A percentile compares a stretch with the other conserved stretches of the same genome.
Evolutionary conservation across 2,888 invertebrate genomes (phyloP).

Genomic region (Euzophera pinguis): DNA sequence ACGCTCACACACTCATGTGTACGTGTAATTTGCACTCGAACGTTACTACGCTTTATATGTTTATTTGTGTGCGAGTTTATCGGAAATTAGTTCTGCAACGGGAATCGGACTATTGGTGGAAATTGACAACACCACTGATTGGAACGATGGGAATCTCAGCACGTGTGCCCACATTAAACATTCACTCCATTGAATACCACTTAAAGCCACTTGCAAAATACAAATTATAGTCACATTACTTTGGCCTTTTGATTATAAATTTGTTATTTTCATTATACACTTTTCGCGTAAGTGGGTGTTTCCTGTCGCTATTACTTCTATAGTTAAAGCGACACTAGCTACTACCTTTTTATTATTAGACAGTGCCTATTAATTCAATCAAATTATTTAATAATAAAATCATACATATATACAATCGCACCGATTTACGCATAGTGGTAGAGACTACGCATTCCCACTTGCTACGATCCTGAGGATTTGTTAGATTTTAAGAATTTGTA

Average conservation of each 20-base stretch:
- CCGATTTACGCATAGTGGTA: too few species aligned
- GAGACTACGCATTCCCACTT: too few species aligned
- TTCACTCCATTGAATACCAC: slow-evolving; percentile 48
- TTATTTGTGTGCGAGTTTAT: slow-evolving; percentile 60
- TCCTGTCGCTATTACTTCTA: slow-evolving; percentile 14
- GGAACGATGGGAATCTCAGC: slow-evolving; percentile 61
- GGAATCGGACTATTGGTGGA: slow-evolving; percentile 60
- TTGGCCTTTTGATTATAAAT: slow-evolving; percentile 45
- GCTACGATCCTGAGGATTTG: too few species aligned
- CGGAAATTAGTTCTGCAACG: slow-evolving; percentile 71
- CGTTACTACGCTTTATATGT: slow-evolving; percentile 41
- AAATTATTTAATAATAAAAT: background rate
- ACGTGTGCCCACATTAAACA: slow-evolving; percentile 65
- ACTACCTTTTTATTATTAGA: slow-evolving; percentile 3
- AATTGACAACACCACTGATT: slow-evolving; percentile 66
- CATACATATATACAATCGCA: too few species aligned
- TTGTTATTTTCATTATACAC: slow-evolving; percentile 38
- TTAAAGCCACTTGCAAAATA: slow-evolving; percentile 49
- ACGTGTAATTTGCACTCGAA: slow-evolving; percentile 61
- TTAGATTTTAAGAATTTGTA: too few species aligned
- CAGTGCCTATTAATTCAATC: background rate
- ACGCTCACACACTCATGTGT: slow-evolving; percentile 66
- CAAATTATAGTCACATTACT: slow-evolving; percentile 46
- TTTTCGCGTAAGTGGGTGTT: slow-evolving; percentile 31
- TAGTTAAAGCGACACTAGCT: slow-evolving; percentile 1